A percentile compares a stretch with the other conserved stretches of the same genome.
Conservation (phyloP, 1,140 invertebrate species). For the Heliconius congener region DNA sequence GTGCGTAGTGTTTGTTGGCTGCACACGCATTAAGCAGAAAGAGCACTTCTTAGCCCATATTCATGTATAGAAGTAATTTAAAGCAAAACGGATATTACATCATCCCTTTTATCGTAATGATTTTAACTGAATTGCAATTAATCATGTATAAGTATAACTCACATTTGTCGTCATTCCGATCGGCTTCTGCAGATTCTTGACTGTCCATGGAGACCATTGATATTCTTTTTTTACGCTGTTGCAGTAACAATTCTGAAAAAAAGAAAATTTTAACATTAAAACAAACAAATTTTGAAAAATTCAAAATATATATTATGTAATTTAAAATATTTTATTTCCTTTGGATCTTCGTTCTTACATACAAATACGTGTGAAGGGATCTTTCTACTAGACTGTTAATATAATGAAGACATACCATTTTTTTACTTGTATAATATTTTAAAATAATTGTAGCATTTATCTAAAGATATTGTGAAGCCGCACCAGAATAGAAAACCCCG, state of each 20-base stretch:
- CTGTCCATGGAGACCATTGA: conserved; percentile 73
- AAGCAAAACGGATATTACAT: background rate
- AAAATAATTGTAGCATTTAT: too few species aligned
- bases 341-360: background rate
- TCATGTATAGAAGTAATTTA: background rate
- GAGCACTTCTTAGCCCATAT: background rate
- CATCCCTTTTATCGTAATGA: background rate
- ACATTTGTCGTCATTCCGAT: conserved; percentile 76
- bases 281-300: too few species aligned
- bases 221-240: conserved; percentile 66
- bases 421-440: too few species aligned
- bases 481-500: conserved; percentile 33
- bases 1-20: background rate
- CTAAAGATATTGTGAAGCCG: conserved; percentile 28
- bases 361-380: conserved; percentile 12
- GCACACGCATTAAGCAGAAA: background rate
- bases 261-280: background rate
- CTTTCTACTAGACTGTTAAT: background rate
- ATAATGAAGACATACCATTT: background rate
- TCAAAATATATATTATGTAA: too few species aligned
- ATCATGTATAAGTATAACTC: conserved; percentile 38
- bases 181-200: conserved; percentile 61
- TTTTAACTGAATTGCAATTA: background rate
- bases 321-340: too few species aligned
- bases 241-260: conserved; percentile 67